These are phyloP conservation scores for Zele albiditarsus DNA, from an alignment of 2,888 invertebrate genomes.

Conservation along the genomic window DNA sequence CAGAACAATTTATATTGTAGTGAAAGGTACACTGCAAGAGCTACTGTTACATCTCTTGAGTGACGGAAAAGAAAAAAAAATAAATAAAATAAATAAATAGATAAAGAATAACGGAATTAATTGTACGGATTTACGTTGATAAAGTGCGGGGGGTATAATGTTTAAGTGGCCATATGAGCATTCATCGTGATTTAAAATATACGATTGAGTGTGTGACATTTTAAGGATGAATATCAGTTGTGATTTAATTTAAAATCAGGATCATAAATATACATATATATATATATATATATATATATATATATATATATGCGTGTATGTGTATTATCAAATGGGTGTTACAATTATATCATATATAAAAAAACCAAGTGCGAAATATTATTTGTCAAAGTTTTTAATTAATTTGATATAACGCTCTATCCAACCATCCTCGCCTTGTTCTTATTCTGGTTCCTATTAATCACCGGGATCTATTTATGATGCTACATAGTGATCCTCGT, in stretches of 20 bases:
- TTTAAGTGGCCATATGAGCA: conserved; percentile 15
- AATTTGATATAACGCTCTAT: conserved; percentile 11
- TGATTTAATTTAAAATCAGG: background rate
- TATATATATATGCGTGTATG: background rate
- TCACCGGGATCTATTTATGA: conserved; percentile 26
- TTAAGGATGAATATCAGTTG: conserved; percentile 7
- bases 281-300: background rate
- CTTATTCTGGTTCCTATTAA: conserved; percentile 32
- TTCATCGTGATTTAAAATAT: background rate
- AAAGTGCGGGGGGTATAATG: background rate
- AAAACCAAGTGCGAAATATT: conserved; percentile 2
- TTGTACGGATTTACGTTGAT: background rate
- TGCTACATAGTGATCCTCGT: conserved; percentile 29
- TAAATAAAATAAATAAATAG: background rate
- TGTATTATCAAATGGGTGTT: conserved; percentile 8
- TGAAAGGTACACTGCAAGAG: conserved; percentile 14
- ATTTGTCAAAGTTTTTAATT: conserved; percentile 4
- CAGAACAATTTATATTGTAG: conserved; percentile 6
- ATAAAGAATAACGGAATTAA: background rate
- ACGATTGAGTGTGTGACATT: conserved; percentile 18
- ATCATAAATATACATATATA: background rate
- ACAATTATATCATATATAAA: background rate
- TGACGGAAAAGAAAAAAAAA: background rate
- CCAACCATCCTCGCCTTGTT: conserved; percentile 23
- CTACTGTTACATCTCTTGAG: background rate